Evolutionary conservation across 2,113 vertebrate species (phyloP).

Genomic region (Picathartes gymnocephalus): DNA sequence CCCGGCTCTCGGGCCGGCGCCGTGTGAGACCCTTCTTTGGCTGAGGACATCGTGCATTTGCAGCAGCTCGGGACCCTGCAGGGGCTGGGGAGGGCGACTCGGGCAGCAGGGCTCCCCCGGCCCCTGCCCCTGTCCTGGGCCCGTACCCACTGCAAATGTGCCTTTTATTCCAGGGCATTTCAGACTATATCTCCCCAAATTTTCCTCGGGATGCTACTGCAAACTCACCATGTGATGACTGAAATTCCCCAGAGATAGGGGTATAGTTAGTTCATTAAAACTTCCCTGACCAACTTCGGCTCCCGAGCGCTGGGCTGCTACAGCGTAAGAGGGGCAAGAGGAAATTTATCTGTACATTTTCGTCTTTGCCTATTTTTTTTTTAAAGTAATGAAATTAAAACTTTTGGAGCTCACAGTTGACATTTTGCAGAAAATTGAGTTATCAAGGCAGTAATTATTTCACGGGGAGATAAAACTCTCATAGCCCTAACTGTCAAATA

Average conservation of each 20-base stretch:
- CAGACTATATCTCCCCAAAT: neutral
- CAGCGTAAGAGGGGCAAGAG: neutral
- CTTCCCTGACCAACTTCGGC: neutral
- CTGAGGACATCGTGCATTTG: neutral
- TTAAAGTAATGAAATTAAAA: constrained; percentile 78
- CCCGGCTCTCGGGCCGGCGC: neutral
- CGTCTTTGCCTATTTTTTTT: constrained; percentile 7
- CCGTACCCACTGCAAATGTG: accelerated
- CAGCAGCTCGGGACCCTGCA: neutral
- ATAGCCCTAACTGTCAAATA: constrained; percentile 81
- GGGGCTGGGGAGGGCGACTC: neutral
- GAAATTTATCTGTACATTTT: constrained; percentile 32
- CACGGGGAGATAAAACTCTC: constrained; percentile 83
- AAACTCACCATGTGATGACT: neutral
- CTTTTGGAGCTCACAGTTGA: constrained; percentile 76
- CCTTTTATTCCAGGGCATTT: neutral
- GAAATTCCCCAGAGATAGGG: neutral
- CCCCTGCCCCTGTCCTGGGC: neutral
- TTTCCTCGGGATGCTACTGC: neutral
- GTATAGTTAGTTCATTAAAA: neutral
- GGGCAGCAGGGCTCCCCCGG: neutral
- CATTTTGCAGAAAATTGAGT: constrained; percentile 83
- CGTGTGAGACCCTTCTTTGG: neutral
- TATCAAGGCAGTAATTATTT: constrained; percentile 87
- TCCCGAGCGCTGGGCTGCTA: neutral